phyloP scores from a whole-genome alignment of 1,140 invertebrate genomes.

The Diachasma alloeum region DNA sequence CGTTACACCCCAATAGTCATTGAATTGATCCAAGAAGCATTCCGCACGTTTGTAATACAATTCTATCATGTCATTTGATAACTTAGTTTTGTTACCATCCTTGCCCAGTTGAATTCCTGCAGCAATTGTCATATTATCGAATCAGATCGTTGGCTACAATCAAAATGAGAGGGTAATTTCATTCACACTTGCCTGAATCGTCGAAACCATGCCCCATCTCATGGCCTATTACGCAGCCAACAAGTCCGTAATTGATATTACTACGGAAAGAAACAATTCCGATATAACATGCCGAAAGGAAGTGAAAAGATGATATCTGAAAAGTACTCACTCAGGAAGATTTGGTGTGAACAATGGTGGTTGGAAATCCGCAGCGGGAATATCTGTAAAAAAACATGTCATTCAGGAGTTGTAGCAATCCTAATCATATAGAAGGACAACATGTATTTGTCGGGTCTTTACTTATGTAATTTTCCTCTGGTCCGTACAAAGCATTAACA shows the following conservation, averaged over 20 bases:
- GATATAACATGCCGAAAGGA: not conserved
- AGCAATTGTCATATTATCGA: no score
- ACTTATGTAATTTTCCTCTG: constrained; percentile 6
- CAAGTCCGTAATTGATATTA: constrained; percentile 50
- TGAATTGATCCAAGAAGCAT: constrained; percentile 27
- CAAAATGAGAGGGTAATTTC: not conserved
- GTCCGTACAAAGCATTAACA: constrained; percentile 23
- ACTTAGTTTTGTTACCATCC: constrained; percentile 12
- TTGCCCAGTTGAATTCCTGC: constrained; percentile 10
- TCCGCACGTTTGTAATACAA: constrained; percentile 21
- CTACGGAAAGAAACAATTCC: constrained; percentile 9
- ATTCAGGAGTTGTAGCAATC: not conserved
- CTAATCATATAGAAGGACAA: no score
- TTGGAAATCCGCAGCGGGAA: constrained; percentile 75
- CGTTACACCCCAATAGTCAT: constrained; percentile 11
- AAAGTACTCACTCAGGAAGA: constrained; percentile 43
- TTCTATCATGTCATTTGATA: constrained; percentile 9
- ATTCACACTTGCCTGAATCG: constrained; percentile 49
- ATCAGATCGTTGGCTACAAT: not conserved
- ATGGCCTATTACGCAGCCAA: constrained; percentile 71
- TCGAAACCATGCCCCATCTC: constrained; percentile 72
- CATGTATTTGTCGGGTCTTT: not conserved
- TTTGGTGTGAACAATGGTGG: constrained; percentile 68
- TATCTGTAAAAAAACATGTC: constrained; percentile 64
- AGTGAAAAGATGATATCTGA: no score